Base-by-base conservation (phyloP, 2,888 invertebrate genomes). In the Xestia xanthographa region DNA sequence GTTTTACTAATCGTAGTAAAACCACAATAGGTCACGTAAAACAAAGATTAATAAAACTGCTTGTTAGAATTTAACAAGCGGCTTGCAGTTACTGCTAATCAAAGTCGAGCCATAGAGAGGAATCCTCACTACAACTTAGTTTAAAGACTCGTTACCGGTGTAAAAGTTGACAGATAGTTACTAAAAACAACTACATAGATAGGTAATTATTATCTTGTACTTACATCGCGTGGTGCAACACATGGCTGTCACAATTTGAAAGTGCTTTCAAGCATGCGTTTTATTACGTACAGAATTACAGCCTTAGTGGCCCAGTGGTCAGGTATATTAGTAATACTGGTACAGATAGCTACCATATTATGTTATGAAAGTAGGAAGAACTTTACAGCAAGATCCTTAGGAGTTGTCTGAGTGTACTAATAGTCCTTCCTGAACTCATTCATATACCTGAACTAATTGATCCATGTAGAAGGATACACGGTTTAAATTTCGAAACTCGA, bases 221-320 rank as follows among this genome's bases (percentile, higher is more conserved):
- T n/a, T n/a, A 81, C 26, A 48, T 58, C 62, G 34, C 56, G 65
- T 74, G 60, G 29, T 56, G 48, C 67, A 74, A 78, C 62, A 79
- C 71, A 62, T 62, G 50, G 20, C 68, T 74, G 74, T 74, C 48
- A 66, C 77, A 78, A 76, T 83, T 41, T 69, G 79, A 70, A 83
- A 78, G 74, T 74, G 74, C 65, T 70, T 77, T 70, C 73, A 77
- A 72, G 65, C 62, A 80, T 79, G 72, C 73, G 58, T 72, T 62
- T 63, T 58, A 70, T 75, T 70, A 72, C 69, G 68, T 71, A 69
- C 63, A 74, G 53, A 72, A 80, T 74, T 60, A 70, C 67, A 77
- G 53, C n/a, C 66, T 60, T 53, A 71, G 38, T 82, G 41, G 26
- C 53, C 62, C 34, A 60, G 45, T 77, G 26, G 45, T 58, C 34